A percentile compares a stretch with the other conserved stretches of the same genome.
Evolutionary conservation across 2,113 vertebrate species (phyloP).

Genomic region (Eulemur macaco): DNA sequence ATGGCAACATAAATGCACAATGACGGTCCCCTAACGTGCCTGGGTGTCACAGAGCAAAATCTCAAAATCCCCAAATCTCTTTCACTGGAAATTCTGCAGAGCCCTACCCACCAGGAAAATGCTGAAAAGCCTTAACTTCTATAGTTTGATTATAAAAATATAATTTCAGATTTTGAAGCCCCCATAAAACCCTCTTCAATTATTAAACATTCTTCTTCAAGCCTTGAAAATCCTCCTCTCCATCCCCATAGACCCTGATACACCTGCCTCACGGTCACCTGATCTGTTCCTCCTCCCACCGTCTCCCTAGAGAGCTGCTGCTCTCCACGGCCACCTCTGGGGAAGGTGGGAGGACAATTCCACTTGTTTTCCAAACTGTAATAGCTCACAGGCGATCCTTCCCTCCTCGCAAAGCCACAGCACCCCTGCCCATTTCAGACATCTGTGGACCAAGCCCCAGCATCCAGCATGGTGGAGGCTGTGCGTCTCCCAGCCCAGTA

Average conservation of each 20-base stretch:
- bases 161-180: background rate
- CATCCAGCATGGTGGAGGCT: background rate
- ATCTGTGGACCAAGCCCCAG: conserved; percentile 22
- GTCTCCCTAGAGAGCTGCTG: background rate
- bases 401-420: background rate
- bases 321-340: background rate
- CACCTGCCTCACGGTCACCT: background rate
- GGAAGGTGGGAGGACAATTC: background rate
- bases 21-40: background rate
- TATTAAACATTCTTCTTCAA: conserved; percentile 17
- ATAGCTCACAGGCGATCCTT: conserved; percentile 35
- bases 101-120: background rate
- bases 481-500: rapidly evolving
- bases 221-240: background rate
- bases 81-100: background rate
- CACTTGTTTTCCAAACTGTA: conserved; percentile 45
- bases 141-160: background rate
- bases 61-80: background rate
- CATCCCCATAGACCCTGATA: background rate
- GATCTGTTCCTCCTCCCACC: background rate
- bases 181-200: background rate
- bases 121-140: background rate
- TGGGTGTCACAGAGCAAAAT: background rate
- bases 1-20: background rate
- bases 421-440: background rate